Evolutionary conservation across 2,113 vertebrate species (phyloP), one percentile per base, ranked within the genome.

Genomic region (Colius striatus): DNA sequence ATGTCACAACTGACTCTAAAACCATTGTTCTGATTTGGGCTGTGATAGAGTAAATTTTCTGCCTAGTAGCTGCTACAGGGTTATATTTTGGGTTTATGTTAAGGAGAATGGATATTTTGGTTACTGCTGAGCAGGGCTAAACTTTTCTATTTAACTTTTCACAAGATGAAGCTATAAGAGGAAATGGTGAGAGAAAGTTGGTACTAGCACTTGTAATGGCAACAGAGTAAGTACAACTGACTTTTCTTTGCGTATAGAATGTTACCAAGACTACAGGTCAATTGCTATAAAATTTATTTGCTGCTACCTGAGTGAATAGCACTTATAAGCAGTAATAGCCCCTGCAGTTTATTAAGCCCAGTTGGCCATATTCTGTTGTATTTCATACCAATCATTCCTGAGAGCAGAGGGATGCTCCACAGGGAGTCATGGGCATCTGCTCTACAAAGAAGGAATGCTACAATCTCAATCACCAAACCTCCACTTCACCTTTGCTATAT

Each of bases 221-320:
- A 51, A 53, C 5, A 13, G 14, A 54, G 19, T 14, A 71, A 91
- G 74, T 10, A 50, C 11, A 65, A 45, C 7, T 2, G 0, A 19
- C 25, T 8, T 20, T 48, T 5, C 14, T 68, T 53, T 27, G 62
- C 0, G 0, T 13, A 50, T 0, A 0, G 18, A 89, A 72, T 2
- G 0, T 41, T 19, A 70, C 11, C 11, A 55, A 67, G 51, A 76
- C 27, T 22, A 43, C 18, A 27, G 43, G 43, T 43, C 55, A 63
- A 58, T 32, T 0, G 0, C 45, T 70, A 29, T 4, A 8, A 50
- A 51, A 61, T 54, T 45, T 22, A 27, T 54, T 54, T 66, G 47
- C 25, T 13, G 3, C 43, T 41, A 6, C 16, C 34, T 34, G 47
- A 58, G 62, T 1, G 3, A 89, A 67, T 8, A 30, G 6, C 51